Evolutionary conservation across 2,888 invertebrate species (phyloP).

Genomic region (Gymnosoma rotundatum): DNA sequence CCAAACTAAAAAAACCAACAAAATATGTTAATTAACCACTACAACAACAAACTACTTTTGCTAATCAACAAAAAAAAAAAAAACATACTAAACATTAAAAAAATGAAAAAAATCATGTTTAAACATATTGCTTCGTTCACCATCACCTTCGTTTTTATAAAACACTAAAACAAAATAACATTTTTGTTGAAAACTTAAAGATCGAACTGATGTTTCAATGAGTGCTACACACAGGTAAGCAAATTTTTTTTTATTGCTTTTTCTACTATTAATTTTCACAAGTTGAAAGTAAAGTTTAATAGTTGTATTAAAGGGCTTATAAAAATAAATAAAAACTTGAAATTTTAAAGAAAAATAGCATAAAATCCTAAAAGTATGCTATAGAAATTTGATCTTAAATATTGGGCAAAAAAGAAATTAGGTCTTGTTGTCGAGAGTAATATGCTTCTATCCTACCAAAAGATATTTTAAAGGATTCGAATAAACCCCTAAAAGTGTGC

Average conservation of each 20-base stretch:
- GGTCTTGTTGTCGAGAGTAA: neutral
- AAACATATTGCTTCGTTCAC: constrained; percentile 10
- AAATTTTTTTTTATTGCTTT: constrained; percentile 59
- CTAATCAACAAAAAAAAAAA: constrained; percentile 14
- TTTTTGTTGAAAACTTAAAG: constrained; percentile 73
- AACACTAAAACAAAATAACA: constrained; percentile 1
- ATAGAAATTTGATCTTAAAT: neutral
- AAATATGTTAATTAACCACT: constrained; percentile 32
- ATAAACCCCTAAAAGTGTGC: too few relatives aligned
- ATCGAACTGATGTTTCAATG: constrained; percentile 82
- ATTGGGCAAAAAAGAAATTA: too few relatives aligned
- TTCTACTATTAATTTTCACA: constrained; percentile 14
- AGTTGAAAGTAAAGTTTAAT: neutral
- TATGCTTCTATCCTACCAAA: too few relatives aligned
- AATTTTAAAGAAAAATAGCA: constrained; percentile 5
- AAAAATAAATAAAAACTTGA: neutral
- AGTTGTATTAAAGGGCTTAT: neutral
- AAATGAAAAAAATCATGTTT: neutral
- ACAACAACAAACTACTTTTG: constrained; percentile 25
- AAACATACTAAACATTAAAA: constrained; percentile 1
- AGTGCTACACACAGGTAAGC: constrained; percentile 82
- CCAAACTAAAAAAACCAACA: constrained; percentile 1
- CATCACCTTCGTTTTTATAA: constrained; percentile 9
- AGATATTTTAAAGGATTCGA: too few relatives aligned
- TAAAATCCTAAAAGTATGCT: neutral